Evolutionary conservation across 2,888 invertebrate genomes (phyloP).

Genomic region (Lepidochrysops patricia): DNA sequence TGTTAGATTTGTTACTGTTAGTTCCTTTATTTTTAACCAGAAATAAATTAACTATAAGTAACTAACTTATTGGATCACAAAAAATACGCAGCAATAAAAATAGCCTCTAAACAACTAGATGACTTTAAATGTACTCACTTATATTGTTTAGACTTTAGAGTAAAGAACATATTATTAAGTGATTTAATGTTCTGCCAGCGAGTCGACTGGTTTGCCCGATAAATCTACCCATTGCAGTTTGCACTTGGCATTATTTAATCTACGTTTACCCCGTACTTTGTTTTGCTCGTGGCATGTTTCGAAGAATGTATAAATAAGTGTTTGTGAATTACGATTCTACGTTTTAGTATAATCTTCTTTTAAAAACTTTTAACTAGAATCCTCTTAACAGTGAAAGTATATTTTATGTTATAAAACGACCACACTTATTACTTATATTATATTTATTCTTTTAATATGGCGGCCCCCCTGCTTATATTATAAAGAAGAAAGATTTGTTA

Average conservation of each 20-base stretch:
- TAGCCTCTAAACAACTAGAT: not conserved
- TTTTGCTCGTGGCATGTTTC: conserved; percentile 3
- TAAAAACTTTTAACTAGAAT: not conserved
- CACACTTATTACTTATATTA: too few relatives aligned
- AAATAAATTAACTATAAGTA: too few relatives aligned
- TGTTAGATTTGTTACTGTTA: too few relatives aligned
- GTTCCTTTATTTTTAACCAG: too few relatives aligned
- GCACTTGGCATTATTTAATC: conserved; percentile 12
- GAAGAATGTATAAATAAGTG: not conserved
- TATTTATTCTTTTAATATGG: too few relatives aligned
- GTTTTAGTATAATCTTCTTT: not conserved
- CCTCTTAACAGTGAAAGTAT: not conserved
- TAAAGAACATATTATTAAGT: conserved; percentile 10
- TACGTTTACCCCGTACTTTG: conserved; percentile 6
- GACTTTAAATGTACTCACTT: not conserved
- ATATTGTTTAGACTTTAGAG: not conserved
- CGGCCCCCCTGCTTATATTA: too few relatives aligned
- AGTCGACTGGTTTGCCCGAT: conserved; percentile 5
- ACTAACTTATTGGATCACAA: not conserved
- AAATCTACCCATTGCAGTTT: conserved; percentile 8
- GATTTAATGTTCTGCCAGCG: conserved; percentile 6
- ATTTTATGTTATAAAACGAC: not conserved
- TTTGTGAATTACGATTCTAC: not conserved
- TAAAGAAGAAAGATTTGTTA: too few relatives aligned
- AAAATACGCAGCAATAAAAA: not conserved